These are phyloP conservation scores for Phyllotreta striolata DNA, from an alignment of 2,888 invertebrate genomes.

Conservation along the genomic window DNA sequence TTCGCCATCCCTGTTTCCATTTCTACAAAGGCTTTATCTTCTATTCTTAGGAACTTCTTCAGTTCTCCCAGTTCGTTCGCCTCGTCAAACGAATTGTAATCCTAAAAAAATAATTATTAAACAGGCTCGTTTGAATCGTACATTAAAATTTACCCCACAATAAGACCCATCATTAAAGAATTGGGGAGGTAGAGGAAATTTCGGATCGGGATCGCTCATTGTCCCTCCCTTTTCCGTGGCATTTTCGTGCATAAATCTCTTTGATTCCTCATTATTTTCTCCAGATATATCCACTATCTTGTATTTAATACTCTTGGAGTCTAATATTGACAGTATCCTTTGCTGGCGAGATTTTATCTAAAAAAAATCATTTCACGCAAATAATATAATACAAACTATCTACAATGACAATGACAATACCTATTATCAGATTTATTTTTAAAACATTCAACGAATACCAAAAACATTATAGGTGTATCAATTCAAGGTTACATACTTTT, in stretches of 20 bases:
- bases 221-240: slow-evolving; percentile 78
- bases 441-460: too few relatives aligned
- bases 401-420: too few relatives aligned
- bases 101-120: slow-evolving; percentile 65
- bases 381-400: slow-evolving; percentile 2
- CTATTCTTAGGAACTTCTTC: slow-evolving; percentile 80
- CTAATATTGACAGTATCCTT: slow-evolving; percentile 90
- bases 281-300: slow-evolving; percentile 94
- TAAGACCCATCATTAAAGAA: slow-evolving; percentile 91
- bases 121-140: background rate
- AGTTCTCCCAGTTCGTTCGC: slow-evolving; percentile 90
- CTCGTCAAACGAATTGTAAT: slow-evolving; percentile 91
- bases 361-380: slow-evolving; percentile 31
- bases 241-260: slow-evolving; percentile 91
- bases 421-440: too few relatives aligned
- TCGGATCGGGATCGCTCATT: slow-evolving; percentile 74
- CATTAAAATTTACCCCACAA: slow-evolving; percentile 79
- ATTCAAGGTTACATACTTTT: slow-evolving; percentile 5
- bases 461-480: too few relatives aligned
- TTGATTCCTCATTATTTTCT: slow-evolving; percentile 86
- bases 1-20: too few relatives aligned
- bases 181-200: slow-evolving; percentile 90
- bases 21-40: background rate
- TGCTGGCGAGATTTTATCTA: slow-evolving; percentile 97
- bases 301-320: slow-evolving; percentile 88